These are phyloP conservation scores for Pristionchus fissidentatus DNA, from an alignment of 2,888 invertebrate genomes.

Conservation along the genomic window DNA sequence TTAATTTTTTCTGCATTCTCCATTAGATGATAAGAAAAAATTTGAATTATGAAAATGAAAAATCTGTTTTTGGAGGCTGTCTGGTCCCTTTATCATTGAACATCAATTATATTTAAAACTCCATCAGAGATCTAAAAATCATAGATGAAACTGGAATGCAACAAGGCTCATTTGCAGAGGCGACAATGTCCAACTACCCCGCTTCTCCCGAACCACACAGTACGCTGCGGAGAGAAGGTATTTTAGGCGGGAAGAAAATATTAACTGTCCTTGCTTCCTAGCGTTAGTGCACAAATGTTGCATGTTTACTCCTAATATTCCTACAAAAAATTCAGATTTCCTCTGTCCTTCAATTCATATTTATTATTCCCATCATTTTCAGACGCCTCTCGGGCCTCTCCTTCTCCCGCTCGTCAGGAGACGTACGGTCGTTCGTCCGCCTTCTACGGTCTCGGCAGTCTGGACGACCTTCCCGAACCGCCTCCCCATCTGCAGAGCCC, in stretches of 20 bases:
- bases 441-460: conserved; percentile 18
- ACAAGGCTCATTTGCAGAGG: background rate
- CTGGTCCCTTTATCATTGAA: too few species aligned
- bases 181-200: background rate
- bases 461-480: conserved; percentile 20
- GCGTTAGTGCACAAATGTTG: too few species aligned
- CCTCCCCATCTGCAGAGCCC: conserved; percentile 30
- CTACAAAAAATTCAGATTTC: too few species aligned
- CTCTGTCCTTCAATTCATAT: too few species aligned
- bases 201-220: background rate
- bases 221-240: background rate
- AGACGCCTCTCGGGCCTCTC: background rate
- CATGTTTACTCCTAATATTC: too few species aligned
- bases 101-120: too few species aligned
- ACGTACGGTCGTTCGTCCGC: conserved; percentile 27
- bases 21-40: too few species aligned
- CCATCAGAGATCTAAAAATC: too few species aligned
- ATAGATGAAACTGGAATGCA: too few species aligned
- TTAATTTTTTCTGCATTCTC: too few species aligned
- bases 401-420: background rate
- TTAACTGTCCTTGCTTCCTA: background rate
- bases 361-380: background rate
- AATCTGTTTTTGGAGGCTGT: too few species aligned
- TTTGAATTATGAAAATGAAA: background rate
- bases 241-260: too few species aligned